A percentile compares a stretch with the other conserved stretches of the same genome.
Evolutionary conservation across 2,797 vertebrate genomes (phyloP).

Genomic region (Enteromius unitaeniatus): DNA sequence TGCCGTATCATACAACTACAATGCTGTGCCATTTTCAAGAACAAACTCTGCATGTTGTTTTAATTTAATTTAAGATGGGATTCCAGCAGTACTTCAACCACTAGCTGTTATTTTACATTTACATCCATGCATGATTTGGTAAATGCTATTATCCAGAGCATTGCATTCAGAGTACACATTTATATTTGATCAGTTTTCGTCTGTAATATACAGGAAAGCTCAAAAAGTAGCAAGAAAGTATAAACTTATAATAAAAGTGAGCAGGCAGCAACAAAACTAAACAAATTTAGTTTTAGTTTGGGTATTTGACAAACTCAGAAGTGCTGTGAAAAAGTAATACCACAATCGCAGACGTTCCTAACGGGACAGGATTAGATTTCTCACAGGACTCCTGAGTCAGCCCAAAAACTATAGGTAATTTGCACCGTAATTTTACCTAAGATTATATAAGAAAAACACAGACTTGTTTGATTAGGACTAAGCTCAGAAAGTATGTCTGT

Average conservation of each 20-base stretch:
- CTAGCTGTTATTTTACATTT: background rate
- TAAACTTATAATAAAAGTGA: background rate
- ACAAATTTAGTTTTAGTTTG: constrained; percentile 7
- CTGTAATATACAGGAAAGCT: background rate
- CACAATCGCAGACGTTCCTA: background rate
- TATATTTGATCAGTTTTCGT: background rate
- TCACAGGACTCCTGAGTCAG: constrained; percentile 21
- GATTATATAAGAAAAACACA: constrained; percentile 7
- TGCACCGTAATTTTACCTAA: background rate
- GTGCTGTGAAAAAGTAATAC: constrained; percentile 9
- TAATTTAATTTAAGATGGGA: background rate
- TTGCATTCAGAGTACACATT: background rate
- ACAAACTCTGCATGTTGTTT: background rate
- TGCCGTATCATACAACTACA: background rate
- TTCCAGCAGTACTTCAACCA: background rate
- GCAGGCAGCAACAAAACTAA: constrained; percentile 9
- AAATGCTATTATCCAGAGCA: background rate
- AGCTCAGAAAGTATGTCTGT: constrained; percentile 2
- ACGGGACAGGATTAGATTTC: constrained; percentile 16
- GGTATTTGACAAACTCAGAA: background rate
- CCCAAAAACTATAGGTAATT: constrained; percentile 10
- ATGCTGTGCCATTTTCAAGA: background rate
- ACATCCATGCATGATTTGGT: background rate
- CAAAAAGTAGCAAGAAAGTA: background rate
- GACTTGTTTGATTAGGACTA: background rate